Evolutionary conservation across 30 jellyfish, hydroid and myxozoan species (phyloP).

Genomic region (Morbakka virulenta): DNA sequence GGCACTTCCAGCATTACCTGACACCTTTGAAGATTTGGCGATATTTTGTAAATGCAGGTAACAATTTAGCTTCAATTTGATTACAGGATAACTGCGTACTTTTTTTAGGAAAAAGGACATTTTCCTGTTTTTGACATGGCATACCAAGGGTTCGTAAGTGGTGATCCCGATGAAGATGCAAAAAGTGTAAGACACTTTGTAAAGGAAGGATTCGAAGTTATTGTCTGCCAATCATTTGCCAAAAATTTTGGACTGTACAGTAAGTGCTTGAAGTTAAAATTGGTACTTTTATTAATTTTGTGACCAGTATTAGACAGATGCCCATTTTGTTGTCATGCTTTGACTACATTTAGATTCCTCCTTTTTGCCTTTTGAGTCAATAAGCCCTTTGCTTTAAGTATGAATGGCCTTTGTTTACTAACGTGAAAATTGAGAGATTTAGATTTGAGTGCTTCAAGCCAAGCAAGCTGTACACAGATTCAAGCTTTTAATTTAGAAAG

Average conservation of each 20-base stretch:
- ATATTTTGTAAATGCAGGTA: neutral
- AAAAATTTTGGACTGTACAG: conserved; percentile 94
- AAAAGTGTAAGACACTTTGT: conserved; percentile 75
- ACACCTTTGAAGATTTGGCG: neutral
- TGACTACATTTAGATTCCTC: too few relatives aligned
- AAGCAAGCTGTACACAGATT: too few relatives aligned
- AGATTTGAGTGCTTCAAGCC: too few relatives aligned
- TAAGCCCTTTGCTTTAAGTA: too few relatives aligned
- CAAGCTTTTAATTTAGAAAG: too few relatives aligned
- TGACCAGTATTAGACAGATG: neutral
- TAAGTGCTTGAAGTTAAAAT: too few relatives aligned
- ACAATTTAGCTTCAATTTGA: neutral
- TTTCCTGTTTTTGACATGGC: conserved; percentile 85
- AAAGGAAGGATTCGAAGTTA: conserved; percentile 73
- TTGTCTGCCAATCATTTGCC: conserved; percentile 91
- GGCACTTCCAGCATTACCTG: too few relatives aligned
- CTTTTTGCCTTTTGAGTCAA: too few relatives aligned
- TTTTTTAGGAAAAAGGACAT: conserved; percentile 58
- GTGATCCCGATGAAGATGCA: conserved; percentile 93
- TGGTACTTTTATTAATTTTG: neutral
- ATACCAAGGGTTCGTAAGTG: conserved; percentile 92
- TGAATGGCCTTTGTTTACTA: too few relatives aligned
- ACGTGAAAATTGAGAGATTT: too few relatives aligned
- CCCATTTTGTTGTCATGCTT: too few relatives aligned
- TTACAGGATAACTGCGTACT: too few relatives aligned